Percentiles rank a stretch among this genome's conserved stretches.
Evolutionary conservation across 2,888 invertebrate species (phyloP).

Genomic region (Masnerella sp.): DNA sequence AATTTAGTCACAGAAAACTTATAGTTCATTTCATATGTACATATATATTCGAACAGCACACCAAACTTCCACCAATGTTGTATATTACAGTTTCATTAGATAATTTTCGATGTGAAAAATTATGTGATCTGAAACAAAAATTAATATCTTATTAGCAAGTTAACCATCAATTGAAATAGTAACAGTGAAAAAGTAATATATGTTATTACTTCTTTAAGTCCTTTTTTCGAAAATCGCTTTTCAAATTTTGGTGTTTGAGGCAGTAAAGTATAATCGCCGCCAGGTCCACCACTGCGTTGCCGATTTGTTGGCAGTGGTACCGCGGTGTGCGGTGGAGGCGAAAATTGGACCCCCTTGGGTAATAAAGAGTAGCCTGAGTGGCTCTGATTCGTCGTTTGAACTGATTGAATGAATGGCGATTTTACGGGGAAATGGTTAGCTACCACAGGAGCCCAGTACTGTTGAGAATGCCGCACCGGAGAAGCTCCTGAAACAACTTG

Average conservation of each 20-base stretch:
- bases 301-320: slow-evolving; percentile 70
- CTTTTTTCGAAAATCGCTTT: slow-evolving; percentile 73
- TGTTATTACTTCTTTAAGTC: slow-evolving; percentile 70
- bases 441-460: slow-evolving; percentile 84
- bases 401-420: slow-evolving; percentile 81
- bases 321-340: slow-evolving; percentile 68
- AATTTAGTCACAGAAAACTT: slow-evolving; percentile 21
- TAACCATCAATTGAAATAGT: background rate
- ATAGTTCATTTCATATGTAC: slow-evolving; percentile 23
- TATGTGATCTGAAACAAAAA: slow-evolving; percentile 42
- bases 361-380: slow-evolving; percentile 72
- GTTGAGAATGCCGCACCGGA: slow-evolving; percentile 79
- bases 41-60: slow-evolving; percentile 27
- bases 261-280: slow-evolving; percentile 74
- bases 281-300: slow-evolving; percentile 72
- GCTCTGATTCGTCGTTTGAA: slow-evolving; percentile 61
- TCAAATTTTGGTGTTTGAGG: slow-evolving; percentile 75
- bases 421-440: slow-evolving; percentile 85
- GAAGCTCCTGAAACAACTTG: slow-evolving; percentile 76
- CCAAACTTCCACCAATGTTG: slow-evolving; percentile 22
- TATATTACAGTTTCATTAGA: slow-evolving; percentile 16
- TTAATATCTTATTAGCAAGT: too few relatives aligned
- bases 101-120: slow-evolving; percentile 22
- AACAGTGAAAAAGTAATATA: background rate
- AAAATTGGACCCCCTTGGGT: slow-evolving; percentile 72